phyloP scores from a whole-genome alignment of 2,113 vertebrate genomes.

The Pelobates fuscus region DNA sequence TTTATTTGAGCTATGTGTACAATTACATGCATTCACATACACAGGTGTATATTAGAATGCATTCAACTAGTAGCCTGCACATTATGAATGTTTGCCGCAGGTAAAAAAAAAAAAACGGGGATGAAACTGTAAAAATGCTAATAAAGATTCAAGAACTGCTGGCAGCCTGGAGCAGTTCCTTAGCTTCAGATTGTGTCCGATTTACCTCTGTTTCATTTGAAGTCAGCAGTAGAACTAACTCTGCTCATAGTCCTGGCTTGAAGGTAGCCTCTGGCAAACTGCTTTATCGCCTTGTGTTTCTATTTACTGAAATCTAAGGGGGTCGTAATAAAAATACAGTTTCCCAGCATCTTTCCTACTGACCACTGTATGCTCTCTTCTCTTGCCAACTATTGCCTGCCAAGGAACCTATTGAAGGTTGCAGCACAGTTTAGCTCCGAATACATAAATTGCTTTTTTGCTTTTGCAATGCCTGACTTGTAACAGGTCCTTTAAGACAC shows the following conservation, averaged over 20 bases:
- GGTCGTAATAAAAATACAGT: constrained; percentile 47
- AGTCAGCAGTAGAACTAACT: constrained; percentile 19
- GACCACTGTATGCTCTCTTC: constrained; percentile 44
- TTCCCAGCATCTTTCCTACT: constrained; percentile 46
- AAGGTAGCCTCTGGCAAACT: constrained; percentile 48
- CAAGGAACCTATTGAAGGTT: constrained; percentile 30
- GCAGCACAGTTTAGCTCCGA: constrained; percentile 35
- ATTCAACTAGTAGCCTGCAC: neutral
- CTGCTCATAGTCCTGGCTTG: constrained; percentile 43
- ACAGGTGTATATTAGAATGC: constrained; percentile 11
- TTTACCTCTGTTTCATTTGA: constrained; percentile 38
- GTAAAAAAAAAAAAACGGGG: constrained; percentile 14
- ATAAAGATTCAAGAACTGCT: constrained; percentile 47
- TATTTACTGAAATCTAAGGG: constrained; percentile 49
- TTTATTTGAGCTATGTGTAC: neutral
- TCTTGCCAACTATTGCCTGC: constrained; percentile 39
- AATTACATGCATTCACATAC: neutral
- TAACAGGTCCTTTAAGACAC: neutral
- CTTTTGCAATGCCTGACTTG: neutral
- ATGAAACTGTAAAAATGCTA: constrained; percentile 38
- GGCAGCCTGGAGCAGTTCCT: constrained; percentile 38
- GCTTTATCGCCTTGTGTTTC: constrained; percentile 50
- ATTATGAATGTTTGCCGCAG: constrained; percentile 41
- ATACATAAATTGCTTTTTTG: constrained; percentile 13
- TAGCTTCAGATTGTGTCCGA: constrained; percentile 32